Evolutionary conservation across 2,888 invertebrate genomes (phyloP).

Genomic region (Syrista parreyssii): DNA sequence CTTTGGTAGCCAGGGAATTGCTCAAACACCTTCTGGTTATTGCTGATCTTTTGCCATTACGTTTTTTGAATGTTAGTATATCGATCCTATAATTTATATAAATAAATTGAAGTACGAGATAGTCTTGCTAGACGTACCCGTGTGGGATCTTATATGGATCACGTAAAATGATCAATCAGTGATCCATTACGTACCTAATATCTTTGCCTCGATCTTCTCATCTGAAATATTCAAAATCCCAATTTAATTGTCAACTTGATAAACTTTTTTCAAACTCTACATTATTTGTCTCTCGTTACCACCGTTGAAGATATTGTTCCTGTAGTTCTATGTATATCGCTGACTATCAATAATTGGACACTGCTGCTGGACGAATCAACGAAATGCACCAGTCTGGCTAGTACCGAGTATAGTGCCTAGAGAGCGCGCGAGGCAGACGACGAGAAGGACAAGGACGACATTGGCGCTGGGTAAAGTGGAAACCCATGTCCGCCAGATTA

Average conservation of each 20-base stretch:
- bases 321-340: not conserved
- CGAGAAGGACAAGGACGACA: constrained; percentile 9
- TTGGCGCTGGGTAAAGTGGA: constrained; percentile 58
- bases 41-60: not conserved
- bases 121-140: too few species aligned
- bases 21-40: not conserved
- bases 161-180: too few species aligned
- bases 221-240: not conserved
- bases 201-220: not conserved
- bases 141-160: too few species aligned
- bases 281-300: not conserved
- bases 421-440: not conserved
- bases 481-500: constrained; percentile 65
- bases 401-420: not conserved
- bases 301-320: not conserved
- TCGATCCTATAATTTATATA: not conserved
- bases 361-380: not conserved
- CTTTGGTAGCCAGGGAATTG: not conserved
- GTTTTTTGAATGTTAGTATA: not conserved
- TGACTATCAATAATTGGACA: not conserved
- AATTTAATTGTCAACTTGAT: not conserved
- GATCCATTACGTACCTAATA: too few species aligned
- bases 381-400: not conserved
- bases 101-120: too few species aligned
- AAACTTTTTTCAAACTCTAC: not conserved